Conservation (phyloP, 1,140 invertebrate genomes). For the Sycobia sp. region DNA sequence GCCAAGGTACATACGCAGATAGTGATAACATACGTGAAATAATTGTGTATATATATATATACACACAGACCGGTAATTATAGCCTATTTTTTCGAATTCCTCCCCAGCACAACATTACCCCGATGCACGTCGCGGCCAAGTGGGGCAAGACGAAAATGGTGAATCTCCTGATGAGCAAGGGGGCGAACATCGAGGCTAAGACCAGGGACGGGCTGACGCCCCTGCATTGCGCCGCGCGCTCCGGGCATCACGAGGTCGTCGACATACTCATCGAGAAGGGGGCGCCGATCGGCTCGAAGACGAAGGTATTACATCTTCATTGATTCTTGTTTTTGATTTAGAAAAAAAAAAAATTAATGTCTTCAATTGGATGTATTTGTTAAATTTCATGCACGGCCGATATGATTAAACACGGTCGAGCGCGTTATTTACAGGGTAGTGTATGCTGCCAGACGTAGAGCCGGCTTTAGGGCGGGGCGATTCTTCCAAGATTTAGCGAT, state of each 20-base stretch:
- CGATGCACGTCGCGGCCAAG: conserved; percentile 93
- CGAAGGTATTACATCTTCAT: too few relatives aligned
- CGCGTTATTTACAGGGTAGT: too few relatives aligned
- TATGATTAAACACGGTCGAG: too few relatives aligned
- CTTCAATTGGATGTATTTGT: too few relatives aligned
- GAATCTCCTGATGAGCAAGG: conserved; percentile 79
- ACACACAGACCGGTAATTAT: too few relatives aligned
- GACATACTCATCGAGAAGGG: conserved; percentile 89
- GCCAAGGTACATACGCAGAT: conserved; percentile 74
- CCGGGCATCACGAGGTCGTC: conserved; percentile 95
- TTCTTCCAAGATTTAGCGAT: too few relatives aligned
- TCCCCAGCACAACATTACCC: conserved; percentile 85
- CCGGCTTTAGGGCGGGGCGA: too few relatives aligned
- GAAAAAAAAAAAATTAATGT: conserved; percentile 18
- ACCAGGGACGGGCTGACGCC: conserved; percentile 95
- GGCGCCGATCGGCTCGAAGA: conserved; percentile 94
- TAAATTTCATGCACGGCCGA: too few relatives aligned
- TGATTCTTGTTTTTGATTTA: too few relatives aligned
- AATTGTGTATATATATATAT: too few relatives aligned
- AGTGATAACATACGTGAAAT: neutral
- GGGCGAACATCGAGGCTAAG: conserved; percentile 91
- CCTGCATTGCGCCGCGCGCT: conserved; percentile 89
- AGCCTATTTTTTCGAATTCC: too few relatives aligned
- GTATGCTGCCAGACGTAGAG: too few relatives aligned
- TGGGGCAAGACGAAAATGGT: conserved; percentile 97